phyloP scores from a whole-genome alignment of 23 tunicate species.

The Trididemnum clinides region DNA sequence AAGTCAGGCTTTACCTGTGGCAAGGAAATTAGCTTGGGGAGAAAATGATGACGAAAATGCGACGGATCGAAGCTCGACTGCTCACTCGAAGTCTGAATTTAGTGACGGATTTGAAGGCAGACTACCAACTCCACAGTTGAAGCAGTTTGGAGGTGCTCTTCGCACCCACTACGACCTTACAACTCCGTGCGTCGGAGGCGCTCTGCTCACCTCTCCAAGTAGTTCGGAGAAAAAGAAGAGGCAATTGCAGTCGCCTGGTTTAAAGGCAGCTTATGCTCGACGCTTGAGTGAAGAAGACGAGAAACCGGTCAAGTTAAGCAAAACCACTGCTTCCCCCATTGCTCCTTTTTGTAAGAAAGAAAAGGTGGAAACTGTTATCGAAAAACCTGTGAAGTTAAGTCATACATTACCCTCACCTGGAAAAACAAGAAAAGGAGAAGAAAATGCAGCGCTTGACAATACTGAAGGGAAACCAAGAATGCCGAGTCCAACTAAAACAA shows the following conservation, averaged over 20 bases:
- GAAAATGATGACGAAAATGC: constrained; percentile 49
- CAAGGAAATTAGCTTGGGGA: constrained; percentile 72
- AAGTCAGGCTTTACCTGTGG: constrained; percentile 34
- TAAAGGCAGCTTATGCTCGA: background rate
- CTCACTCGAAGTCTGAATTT: background rate
- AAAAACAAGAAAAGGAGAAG: background rate
- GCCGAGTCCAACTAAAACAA: background rate
- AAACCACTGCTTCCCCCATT: background rate
- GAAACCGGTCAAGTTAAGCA: constrained; percentile 9
- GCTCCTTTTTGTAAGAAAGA: background rate
- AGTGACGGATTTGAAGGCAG: constrained; percentile 60
- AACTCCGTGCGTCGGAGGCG: constrained; percentile 76
- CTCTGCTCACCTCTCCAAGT: constrained; percentile 59
- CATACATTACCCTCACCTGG: background rate
- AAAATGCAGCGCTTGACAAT: background rate
- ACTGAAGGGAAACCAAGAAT: background rate
- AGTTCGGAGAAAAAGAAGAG: background rate
- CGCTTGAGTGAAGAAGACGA: background rate
- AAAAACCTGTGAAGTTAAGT: background rate
- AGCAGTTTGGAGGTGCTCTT: constrained; percentile 77
- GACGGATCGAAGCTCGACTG: background rate
- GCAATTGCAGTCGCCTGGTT: background rate
- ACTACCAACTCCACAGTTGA: constrained; percentile 78
- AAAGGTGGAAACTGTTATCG: background rate
- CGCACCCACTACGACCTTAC: constrained; percentile 91